Percentiles rank a stretch among this genome's conserved stretches.
phyloP scores from a whole-genome alignment of 2,888 invertebrate species.

The Agonopterix arenella region DNA sequence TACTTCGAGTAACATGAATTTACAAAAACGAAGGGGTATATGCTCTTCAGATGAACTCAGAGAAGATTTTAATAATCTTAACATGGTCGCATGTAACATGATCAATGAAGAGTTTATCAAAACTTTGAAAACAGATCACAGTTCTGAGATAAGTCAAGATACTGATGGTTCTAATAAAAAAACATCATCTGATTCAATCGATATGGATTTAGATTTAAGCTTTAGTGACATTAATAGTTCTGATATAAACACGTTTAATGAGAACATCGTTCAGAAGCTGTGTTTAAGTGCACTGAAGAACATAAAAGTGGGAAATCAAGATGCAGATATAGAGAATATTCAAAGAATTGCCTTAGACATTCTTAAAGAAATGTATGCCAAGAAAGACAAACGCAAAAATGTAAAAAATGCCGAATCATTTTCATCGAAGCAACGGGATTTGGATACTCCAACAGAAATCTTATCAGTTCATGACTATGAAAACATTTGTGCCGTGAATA shows the following conservation, averaged over 20 bases:
- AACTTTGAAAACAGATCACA: conserved; percentile 51
- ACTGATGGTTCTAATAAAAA: conserved; percentile 69
- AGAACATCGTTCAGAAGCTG: conserved; percentile 72
- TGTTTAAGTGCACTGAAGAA: conserved; percentile 72
- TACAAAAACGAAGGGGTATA: conserved; percentile 75
- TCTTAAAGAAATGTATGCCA: conserved; percentile 71
- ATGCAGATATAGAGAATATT: conserved; percentile 73
- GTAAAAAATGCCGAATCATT: conserved; percentile 41
- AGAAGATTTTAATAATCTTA: conserved; percentile 52
- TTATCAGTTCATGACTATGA: conserved; percentile 81
- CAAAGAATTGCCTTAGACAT: conserved; percentile 73
- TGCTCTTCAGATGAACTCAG: conserved; percentile 73
- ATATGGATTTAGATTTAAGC: conserved; percentile 73
- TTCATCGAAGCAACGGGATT: conserved; percentile 59
- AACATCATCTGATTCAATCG: conserved; percentile 71
- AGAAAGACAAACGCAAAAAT: conserved; percentile 63
- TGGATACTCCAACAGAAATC: conserved; percentile 74
- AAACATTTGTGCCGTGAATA: conserved; percentile 80
- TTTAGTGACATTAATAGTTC: conserved; percentile 75
- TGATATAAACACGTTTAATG: conserved; percentile 72
- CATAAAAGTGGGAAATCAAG: conserved; percentile 73
- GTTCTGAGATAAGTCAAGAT: conserved; percentile 64
- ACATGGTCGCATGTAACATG: conserved; percentile 47
- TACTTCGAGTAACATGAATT: conserved; percentile 55
- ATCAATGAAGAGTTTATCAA: conserved; percentile 53